Evolutionary conservation across 30 jellyfish, hydroid and myxozoan species (phyloP), one percentile per base, ranked within the genome.

Genomic region (Sanderia malayensis): DNA sequence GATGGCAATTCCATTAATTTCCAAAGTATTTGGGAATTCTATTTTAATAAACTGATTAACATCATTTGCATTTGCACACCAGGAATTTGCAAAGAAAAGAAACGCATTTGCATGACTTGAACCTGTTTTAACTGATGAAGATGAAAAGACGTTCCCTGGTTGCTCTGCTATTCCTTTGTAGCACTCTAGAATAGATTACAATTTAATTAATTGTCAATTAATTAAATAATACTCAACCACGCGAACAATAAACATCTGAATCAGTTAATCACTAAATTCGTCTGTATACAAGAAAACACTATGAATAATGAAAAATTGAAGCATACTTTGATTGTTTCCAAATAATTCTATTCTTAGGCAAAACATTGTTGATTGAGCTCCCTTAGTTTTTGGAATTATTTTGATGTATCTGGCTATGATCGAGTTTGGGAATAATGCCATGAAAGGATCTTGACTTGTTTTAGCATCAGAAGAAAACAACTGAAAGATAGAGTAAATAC

Each of bases 271-370:
- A 8, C 11, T 41, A 41, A 8, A 8, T 6, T 6, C 8, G 15
- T 6, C 8, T 8, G 11, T 41, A 6, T 8, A 15, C 11, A 41
- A 41, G 8, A 6, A n/a, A 41, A 41, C 55, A 8, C 15, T 6
- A 15, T 8, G 15, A 41, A 41, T 41, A 8, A 8, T 41, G 15
- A n/a, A n/a, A n/a, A n/a, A n/a, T n/a, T n/a, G 34, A 33, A 33
- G 34, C 52, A 7, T 22, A 65, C 79, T 47, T 32, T 46, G 21
- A 13, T 27, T 29, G 31, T 66, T 22, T 66, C 79, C 79, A 66
- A 28, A 66, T n/a, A 66, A 8, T 20, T 66, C 79, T 17, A 37
- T 41, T 34, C 79, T 66, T 46, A 66, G 32, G 63, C 79, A 66
- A 18, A 11, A 66, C 79, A 66, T 41, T 31, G 79, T 31, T 18